Evolutionary conservation across 2,797 vertebrate genomes (phyloP).

Genomic region (Phalloptychus januarius): DNA sequence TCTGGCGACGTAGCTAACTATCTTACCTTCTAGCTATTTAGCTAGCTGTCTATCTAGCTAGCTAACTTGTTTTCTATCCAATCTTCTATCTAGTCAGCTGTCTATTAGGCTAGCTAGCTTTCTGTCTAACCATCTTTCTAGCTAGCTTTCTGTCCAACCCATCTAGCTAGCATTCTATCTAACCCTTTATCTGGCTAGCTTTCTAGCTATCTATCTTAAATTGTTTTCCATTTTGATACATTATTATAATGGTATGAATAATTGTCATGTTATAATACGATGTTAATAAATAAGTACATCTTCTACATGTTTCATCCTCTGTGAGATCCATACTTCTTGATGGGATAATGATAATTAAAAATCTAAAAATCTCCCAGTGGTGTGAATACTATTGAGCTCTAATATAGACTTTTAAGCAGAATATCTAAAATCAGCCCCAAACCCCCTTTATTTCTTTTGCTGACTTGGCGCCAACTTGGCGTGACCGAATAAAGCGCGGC

Average conservation of each 20-base stretch:
- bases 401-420: neutral
- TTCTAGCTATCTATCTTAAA: neutral
- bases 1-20: too few relatives aligned
- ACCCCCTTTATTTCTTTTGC: neutral
- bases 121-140: too few relatives aligned
- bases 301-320: neutral
- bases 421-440: neutral
- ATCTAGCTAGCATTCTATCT: too few relatives aligned
- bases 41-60: too few relatives aligned
- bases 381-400: neutral
- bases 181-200: too few relatives aligned
- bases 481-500: neutral
- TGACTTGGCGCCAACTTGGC: neutral
- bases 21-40: too few relatives aligned
- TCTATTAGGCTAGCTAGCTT: too few relatives aligned
- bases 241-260: neutral
- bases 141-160: too few relatives aligned
- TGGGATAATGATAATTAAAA: neutral
- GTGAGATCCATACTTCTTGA: neutral
- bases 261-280: neutral
- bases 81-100: too few relatives aligned
- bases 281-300: neutral
- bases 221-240: neutral
- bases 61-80: too few relatives aligned
- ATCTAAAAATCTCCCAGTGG: neutral